Evolutionary conservation across 2,888 invertebrate species (phyloP).

Genomic region (Drosophila infuscata): DNA sequence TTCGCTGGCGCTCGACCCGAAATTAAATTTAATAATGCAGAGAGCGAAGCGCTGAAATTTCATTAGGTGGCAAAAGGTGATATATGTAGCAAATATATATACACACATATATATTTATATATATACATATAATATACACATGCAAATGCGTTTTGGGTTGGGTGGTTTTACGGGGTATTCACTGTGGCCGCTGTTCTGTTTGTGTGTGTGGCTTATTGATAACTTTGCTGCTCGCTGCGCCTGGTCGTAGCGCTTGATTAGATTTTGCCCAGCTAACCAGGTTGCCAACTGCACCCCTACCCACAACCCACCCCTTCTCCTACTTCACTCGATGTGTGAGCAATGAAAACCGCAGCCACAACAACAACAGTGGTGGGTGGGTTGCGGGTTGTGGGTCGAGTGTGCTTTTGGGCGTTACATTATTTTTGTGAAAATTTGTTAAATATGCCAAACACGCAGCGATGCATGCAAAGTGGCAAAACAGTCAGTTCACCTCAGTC

Average conservation of each 20-base stretch:
- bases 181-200: background rate
- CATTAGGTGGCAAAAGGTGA: conserved; percentile 65
- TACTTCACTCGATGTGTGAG: conserved; percentile 34
- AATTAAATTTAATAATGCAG: conserved; percentile 78
- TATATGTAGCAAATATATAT: conserved; percentile 14
- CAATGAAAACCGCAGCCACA: conserved; percentile 64
- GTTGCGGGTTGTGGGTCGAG: background rate
- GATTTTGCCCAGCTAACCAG: conserved; percentile 66
- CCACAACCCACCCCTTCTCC: background rate
- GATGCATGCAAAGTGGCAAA: conserved; percentile 78
- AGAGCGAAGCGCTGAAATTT: conserved; percentile 53
- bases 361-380: conserved; percentile 42
- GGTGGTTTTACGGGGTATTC: background rate
- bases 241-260: conserved; percentile 80
- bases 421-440: conserved; percentile 80
- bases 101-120: background rate
- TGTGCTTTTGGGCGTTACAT: conserved; percentile 55
- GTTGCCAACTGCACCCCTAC: conserved; percentile 1
- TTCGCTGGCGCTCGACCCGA: conserved; percentile 40
- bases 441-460: conserved; percentile 81
- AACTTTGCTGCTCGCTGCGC: conserved; percentile 50
- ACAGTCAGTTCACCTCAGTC: conserved; percentile 4
- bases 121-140: conserved; percentile 33
- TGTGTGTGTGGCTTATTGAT: conserved; percentile 68
- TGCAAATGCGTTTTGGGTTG: conserved; percentile 31